These are phyloP conservation scores for Plebejus anna DNA, from an alignment of 2,888 invertebrate genomes.

Conservation along the genomic window DNA sequence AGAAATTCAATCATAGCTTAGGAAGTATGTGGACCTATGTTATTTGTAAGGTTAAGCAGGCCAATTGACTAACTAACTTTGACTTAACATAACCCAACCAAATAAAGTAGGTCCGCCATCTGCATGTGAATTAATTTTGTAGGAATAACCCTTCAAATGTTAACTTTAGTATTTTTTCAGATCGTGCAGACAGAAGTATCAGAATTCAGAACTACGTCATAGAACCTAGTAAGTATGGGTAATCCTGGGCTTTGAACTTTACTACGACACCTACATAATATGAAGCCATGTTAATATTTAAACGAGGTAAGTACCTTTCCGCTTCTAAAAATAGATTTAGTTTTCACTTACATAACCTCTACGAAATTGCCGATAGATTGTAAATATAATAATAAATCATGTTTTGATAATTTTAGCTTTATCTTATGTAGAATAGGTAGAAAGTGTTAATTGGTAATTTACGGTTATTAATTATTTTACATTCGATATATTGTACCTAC, in stretches of 20 bases:
- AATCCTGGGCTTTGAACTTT: background rate
- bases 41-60: too few species aligned
- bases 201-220: background rate
- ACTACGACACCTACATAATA: background rate
- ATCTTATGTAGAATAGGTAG: background rate
- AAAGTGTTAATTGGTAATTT: background rate
- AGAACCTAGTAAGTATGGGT: background rate
- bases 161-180: too few species aligned
- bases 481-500: background rate
- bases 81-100: too few species aligned
- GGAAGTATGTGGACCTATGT: too few species aligned
- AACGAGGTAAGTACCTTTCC: background rate
- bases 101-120: too few species aligned
- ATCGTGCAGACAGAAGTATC: too few species aligned
- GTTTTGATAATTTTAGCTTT: background rate
- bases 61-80: too few species aligned
- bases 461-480: background rate
- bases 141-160: too few species aligned
- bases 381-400: constrained; percentile 12
- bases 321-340: background rate
- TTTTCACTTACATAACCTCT: background rate
- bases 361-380: background rate
- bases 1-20: too few species aligned
- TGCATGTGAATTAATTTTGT: too few species aligned
- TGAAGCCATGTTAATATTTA: background rate